These are phyloP conservation scores for Pandion haliaetus DNA, from an alignment of 2,113 vertebrate species.

Conservation along the genomic window DNA sequence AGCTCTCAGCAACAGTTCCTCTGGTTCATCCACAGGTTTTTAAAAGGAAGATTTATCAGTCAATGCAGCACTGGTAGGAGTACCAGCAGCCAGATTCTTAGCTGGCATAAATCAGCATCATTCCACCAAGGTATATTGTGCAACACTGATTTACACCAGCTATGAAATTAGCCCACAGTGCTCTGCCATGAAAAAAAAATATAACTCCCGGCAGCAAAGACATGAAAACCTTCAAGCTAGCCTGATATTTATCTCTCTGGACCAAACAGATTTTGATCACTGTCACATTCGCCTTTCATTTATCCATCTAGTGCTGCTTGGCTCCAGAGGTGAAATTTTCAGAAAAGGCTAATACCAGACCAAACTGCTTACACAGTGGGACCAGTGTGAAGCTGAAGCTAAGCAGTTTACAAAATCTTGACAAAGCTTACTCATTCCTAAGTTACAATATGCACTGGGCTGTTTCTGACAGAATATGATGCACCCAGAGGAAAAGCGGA, in stretches of 20 bases:
- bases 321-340: constrained; percentile 6
- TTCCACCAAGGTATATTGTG: background rate
- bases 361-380: background rate
- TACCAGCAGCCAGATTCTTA: constrained; percentile 5
- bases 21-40: background rate
- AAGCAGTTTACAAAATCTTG: background rate
- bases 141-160: constrained; percentile 50
- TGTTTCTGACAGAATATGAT: background rate
- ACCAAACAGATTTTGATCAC: constrained; percentile 30
- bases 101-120: constrained; percentile 42
- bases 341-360: background rate
- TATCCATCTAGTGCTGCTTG: background rate
- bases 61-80: background rate
- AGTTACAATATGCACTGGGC: background rate
- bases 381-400: background rate
- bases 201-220: constrained; percentile 50
- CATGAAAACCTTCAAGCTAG: constrained; percentile 36
- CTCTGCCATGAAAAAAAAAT: constrained; percentile 40
- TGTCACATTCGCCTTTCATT: background rate
- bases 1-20: background rate
- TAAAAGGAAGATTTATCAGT: constrained; percentile 5
- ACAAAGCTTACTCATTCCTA: background rate
- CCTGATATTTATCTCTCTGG: constrained; percentile 45
- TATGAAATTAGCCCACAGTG: constrained; percentile 47
- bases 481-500: background rate